Evolutionary conservation across 2,888 invertebrate genomes (phyloP), one percentile per base, ranked within the genome.

Genomic region (Malachius bipustulatus): DNA sequence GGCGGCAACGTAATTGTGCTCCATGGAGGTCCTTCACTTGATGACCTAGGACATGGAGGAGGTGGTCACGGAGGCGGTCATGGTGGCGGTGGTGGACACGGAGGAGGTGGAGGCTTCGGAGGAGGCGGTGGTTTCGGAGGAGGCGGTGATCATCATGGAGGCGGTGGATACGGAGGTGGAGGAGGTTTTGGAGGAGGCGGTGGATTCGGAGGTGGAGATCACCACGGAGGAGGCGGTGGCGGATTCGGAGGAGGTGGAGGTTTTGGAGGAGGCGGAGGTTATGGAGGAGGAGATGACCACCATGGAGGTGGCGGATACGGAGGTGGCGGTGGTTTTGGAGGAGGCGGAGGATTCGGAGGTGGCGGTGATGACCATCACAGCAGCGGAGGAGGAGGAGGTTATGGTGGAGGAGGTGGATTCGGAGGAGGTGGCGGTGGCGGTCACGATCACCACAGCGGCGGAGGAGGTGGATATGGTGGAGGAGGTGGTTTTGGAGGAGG

Each of bases 311-410:
- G 35, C 4, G 13, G 34, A 15, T 39, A 33, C 24, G 35, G 39
- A 14, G 36, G 35, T 39, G 37, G 40, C 24, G 37, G 36, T 14
- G 38, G 40, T 11, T 27, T 31, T n/a, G 41, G 37, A 16, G 34
- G 35, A 9, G 35, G 39, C 11, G 33, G 38, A 31, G 16, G 28
- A 14, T 16, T 30, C 13, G 38, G 39, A 26, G 36, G 39, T 16
- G 45, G 43, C 19, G 37, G 36, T 15, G 38, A 31, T 30, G 34
- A 31, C 29, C 37, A 29, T 28, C 31, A 39, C 30, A 33, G 34
- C 26, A 32, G 37, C 11, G 41, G 36, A 15, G 41, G 39, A 10
- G 41, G 33, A 2, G 35, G 30, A 2, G 40, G 41, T 38, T 31
- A 30, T 30, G 40, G 31, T 6, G 37, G 37, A 11, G 37, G 34